Conservation (phyloP, 2,888 invertebrate genomes). For the Ochropleura leucogaster region DNA sequence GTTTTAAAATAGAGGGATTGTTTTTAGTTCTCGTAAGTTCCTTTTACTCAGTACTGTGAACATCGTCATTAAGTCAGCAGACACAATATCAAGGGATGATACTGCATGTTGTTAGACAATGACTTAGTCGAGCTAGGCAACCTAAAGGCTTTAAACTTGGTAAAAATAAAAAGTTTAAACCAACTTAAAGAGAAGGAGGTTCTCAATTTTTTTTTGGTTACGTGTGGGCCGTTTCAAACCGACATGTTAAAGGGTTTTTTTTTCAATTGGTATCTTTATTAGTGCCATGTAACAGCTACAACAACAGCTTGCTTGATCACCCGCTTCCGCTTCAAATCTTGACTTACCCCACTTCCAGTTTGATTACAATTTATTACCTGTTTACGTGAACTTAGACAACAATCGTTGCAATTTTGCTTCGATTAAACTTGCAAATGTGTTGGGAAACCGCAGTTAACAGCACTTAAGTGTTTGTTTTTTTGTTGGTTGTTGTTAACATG, state of each 20-base stretch:
- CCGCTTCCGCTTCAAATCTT: slow-evolving; percentile 21
- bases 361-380: slow-evolving; percentile 73
- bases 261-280: background rate
- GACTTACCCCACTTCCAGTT: slow-evolving; percentile 25
- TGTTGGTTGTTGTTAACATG: slow-evolving; percentile 28
- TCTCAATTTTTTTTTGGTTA: no score
- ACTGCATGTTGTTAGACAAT: background rate
- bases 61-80: background rate
- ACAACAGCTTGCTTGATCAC: background rate
- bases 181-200: no score
- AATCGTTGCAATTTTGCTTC: slow-evolving; percentile 67
- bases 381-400: slow-evolving; percentile 71
- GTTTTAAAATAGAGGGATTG: background rate
- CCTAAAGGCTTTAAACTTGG: background rate
- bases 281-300: background rate
- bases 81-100: background rate
- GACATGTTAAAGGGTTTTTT: no score
- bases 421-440: slow-evolving; percentile 71
- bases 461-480: slow-evolving; percentile 51
- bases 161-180: background rate
- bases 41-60: no score
- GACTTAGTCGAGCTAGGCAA: background rate
- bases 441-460: slow-evolving; percentile 60
- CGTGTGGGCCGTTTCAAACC: no score
- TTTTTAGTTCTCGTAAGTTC: background rate